Evolutionary conservation across 2,113 vertebrate species (phyloP).

Genomic region (Hypocryptadius cinnamomeus): DNA sequence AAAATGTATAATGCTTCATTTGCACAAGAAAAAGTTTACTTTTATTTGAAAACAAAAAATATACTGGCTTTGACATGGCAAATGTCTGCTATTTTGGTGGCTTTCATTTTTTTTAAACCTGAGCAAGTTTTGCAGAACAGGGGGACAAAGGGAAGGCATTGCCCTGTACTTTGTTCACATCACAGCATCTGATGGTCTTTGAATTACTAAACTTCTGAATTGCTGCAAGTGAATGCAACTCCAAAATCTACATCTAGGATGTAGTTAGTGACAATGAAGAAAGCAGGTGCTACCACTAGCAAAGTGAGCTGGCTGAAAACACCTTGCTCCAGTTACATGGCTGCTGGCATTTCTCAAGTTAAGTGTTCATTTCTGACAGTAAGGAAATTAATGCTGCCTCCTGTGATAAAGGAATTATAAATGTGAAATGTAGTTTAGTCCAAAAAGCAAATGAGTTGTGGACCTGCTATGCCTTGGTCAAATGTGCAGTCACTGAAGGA

Average conservation of each 20-base stretch:
- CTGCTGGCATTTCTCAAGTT: neutral
- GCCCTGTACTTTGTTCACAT: conserved; percentile 23
- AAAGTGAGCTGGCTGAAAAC: neutral
- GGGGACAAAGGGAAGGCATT: conserved; percentile 33
- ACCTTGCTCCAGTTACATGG: neutral
- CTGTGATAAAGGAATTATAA: neutral
- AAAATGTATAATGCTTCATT: conserved; percentile 46
- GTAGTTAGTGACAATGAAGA: neutral
- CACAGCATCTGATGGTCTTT: conserved; percentile 43
- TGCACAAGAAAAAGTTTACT: conserved; percentile 2
- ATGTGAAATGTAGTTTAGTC: neutral
- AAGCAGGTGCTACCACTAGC: neutral
- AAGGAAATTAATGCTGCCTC: conserved; percentile 1
- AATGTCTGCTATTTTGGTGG: conserved; percentile 51
- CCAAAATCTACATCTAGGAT: neutral
- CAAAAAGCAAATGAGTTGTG: neutral
- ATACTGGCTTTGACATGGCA: conserved; percentile 49
- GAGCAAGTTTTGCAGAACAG: conserved; percentile 34
- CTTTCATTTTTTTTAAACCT: conserved; percentile 43
- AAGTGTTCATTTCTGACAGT: neutral
- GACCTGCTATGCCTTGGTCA: neutral
- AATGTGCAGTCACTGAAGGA: rapidly evolving
- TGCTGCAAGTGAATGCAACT: neutral
- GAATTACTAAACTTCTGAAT: neutral
- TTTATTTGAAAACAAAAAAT: conserved; percentile 26